These are phyloP conservation scores for Heterochromis multidens DNA, from an alignment of 2,113 vertebrate genomes.

Conservation along the genomic window DNA sequence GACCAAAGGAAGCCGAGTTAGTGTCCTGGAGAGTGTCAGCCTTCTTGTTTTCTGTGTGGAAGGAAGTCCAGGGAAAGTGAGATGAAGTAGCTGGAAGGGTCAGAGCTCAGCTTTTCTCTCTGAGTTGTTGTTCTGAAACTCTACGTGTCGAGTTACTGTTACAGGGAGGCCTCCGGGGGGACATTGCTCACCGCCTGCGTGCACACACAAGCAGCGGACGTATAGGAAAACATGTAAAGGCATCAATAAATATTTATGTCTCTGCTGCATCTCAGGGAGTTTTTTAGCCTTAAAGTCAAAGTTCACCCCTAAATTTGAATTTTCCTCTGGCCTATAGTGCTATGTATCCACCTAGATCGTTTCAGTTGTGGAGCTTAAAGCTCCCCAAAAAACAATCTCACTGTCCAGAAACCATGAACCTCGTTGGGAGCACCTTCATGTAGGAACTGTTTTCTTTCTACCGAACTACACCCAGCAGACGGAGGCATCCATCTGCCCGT, in stretches of 20 bases:
- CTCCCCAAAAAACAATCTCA: accelerated
- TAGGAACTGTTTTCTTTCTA: neutral
- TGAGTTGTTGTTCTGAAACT: slow-evolving; percentile 50
- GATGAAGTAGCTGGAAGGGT: slow-evolving; percentile 1
- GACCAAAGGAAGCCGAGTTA: neutral
- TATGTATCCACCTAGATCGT: neutral
- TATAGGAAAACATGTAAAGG: neutral
- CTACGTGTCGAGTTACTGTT: slow-evolving; percentile 52
- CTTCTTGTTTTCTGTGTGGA: neutral
- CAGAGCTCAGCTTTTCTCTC: slow-evolving; percentile 1
- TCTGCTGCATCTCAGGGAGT: neutral
- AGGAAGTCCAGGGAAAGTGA: neutral
- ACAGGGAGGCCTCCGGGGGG: slow-evolving; percentile 4
- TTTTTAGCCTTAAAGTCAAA: neutral
- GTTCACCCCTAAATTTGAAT: neutral
- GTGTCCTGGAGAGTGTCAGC: neutral
- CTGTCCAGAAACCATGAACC: neutral
- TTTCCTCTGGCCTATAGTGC: neutral
- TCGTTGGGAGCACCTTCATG: neutral
- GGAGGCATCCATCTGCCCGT: accelerated
- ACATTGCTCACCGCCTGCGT: neutral
- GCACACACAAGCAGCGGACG: neutral
- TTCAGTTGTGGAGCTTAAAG: too few relatives aligned
- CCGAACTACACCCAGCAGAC: neutral
- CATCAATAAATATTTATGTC: neutral